Evolutionary conservation across 2,113 vertebrate genomes (phyloP).

Genomic region (Poeciliopsis prolifica): DNA sequence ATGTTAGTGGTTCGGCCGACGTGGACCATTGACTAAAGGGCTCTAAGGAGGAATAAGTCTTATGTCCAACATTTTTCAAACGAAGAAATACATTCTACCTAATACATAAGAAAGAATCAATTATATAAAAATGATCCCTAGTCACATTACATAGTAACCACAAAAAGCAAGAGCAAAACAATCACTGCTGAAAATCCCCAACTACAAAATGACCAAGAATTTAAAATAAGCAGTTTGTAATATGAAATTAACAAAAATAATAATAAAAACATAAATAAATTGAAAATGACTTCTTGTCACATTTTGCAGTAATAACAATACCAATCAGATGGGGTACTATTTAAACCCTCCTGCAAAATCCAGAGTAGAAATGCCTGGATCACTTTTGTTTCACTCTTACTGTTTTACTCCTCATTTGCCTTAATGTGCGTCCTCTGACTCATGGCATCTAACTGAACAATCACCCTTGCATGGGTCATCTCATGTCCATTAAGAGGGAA

Average conservation of each 20-base stretch:
- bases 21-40: no score
- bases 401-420: neutral
- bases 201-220: neutral
- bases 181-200: neutral
- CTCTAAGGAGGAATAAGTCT: no score
- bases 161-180: neutral
- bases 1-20: no score
- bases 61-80: no score
- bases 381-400: neutral
- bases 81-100: no score
- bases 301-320: neutral
- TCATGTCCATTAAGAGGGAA: constrained; percentile 40
- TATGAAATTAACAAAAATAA: neutral
- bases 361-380: neutral
- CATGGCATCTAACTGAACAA: constrained; percentile 6
- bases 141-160: neutral
- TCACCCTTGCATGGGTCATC: constrained; percentile 8
- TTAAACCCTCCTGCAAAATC: neutral
- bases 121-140: neutral
- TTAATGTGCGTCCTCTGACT: constrained; percentile 9
- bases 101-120: neutral
- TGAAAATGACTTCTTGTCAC: neutral
- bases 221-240: neutral
- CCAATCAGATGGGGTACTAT: neutral
- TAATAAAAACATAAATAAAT: neutral